phyloP scores from a whole-genome alignment of 1,140 invertebrate genomes.

The Meloidogyne floridensis region DNA sequence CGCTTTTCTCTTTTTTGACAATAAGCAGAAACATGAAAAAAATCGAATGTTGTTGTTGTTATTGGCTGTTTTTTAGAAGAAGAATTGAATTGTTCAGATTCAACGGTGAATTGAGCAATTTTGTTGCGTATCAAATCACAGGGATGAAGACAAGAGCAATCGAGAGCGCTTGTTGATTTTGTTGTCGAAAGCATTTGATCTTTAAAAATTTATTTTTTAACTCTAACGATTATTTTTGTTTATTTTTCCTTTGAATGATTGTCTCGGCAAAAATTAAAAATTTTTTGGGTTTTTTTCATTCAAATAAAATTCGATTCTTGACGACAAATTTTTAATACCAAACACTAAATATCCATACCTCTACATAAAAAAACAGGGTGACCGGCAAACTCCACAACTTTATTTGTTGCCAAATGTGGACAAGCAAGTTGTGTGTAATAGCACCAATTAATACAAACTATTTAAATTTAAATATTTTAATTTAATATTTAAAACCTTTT shows the following conservation, averaged over 20 bases:
- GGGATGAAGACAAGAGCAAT: conserved; percentile 56
- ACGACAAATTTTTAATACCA: neutral
- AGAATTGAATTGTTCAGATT: neutral
- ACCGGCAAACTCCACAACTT: conserved; percentile 62
- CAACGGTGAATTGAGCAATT: neutral
- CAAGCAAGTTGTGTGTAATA: conserved; percentile 65
- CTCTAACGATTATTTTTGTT: too few relatives aligned
- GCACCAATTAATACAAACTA: conserved; percentile 65
- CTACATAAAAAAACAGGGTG: conserved; percentile 62
- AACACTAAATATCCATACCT: conserved; percentile 42
- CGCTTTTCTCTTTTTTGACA: conserved; percentile 36
- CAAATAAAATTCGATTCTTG: too few relatives aligned
- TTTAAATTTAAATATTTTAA: neutral
- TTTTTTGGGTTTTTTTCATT: too few relatives aligned
- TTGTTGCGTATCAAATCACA: conserved; percentile 43
- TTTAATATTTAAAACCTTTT: conserved; percentile 30
- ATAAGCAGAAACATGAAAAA: conserved; percentile 54
- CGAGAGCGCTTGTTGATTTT: conserved; percentile 1
- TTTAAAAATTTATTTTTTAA: conserved; percentile 29
- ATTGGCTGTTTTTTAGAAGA: neutral
- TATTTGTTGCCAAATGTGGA: conserved; percentile 60
- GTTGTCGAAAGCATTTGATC: conserved; percentile 49
- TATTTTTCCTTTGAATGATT: too few relatives aligned
- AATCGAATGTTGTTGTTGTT: conserved; percentile 40
- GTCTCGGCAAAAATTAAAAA: too few relatives aligned